Percentiles rank a stretch among this genome's conserved stretches.
phyloP scores from a whole-genome alignment of 2,113 vertebrate species.

The Ophiodon elongatus region DNA sequence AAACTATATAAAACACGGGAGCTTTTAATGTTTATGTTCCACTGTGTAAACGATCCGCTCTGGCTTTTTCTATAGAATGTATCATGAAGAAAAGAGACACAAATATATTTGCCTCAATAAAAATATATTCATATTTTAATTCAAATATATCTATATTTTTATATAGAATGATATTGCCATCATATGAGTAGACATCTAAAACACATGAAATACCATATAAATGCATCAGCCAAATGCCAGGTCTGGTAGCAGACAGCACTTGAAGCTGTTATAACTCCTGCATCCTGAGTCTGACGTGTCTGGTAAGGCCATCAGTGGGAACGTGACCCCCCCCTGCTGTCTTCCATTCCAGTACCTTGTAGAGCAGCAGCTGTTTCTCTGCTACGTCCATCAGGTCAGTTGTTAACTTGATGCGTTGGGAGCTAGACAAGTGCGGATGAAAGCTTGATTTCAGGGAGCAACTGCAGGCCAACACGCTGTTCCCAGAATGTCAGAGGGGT shows the following conservation, averaged over 20 bases:
- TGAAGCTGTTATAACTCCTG: conserved; percentile 35
- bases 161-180: not conserved
- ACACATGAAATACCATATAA: not conserved
- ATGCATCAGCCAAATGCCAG: conserved; percentile 14
- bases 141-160: not conserved
- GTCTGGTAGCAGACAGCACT: conserved; percentile 35
- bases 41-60: conserved; percentile 50
- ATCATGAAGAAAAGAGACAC: not conserved
- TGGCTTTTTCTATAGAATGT: conserved; percentile 25
- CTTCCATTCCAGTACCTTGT: conserved; percentile 64
- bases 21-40: conserved; percentile 56
- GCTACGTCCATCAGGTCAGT: conserved; percentile 75
- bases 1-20: conserved; percentile 65
- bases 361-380: conserved; percentile 76
- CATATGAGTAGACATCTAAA: not conserved
- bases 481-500: conserved; percentile 72
- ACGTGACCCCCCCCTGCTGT: conserved; percentile 37
- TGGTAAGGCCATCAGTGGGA: conserved; percentile 69
- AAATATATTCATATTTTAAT: not conserved
- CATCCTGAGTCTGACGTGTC: conserved; percentile 53
- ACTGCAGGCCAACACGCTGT: conserved; percentile 71
- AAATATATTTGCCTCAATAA: not conserved
- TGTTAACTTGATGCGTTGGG: conserved; percentile 67
- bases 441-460: conserved; percentile 74
- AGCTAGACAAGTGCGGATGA: conserved; percentile 72